These are phyloP conservation scores for Rhabditoides inermis DNA, from an alignment of 2,888 invertebrate genomes.

Conservation along the genomic window DNA sequence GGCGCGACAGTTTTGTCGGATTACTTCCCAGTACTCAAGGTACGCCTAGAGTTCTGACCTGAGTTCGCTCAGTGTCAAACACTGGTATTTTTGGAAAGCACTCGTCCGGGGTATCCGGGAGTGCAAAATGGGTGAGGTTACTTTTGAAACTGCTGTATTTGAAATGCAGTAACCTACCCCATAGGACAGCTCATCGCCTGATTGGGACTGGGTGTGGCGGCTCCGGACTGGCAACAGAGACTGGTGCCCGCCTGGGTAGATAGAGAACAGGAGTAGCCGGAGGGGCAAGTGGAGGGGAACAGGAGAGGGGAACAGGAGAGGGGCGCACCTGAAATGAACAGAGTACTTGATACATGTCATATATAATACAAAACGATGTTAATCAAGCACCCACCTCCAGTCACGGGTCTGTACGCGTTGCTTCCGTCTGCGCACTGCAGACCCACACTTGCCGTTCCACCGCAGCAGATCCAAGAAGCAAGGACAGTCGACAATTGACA, in stretches of 20 bases:
- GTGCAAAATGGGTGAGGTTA: too few relatives aligned
- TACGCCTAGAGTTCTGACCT: too few relatives aligned
- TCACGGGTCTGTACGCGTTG: slow-evolving; percentile 39
- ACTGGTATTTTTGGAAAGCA: too few relatives aligned
- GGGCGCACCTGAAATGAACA: not conserved
- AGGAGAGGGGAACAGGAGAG: slow-evolving; percentile 16
- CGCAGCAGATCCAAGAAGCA: slow-evolving; percentile 44
- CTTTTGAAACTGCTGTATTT: too few relatives aligned
- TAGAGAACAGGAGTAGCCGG: slow-evolving; percentile 37
- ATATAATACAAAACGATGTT: not conserved
- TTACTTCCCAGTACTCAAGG: too few relatives aligned
- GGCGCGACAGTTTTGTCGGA: too few relatives aligned
- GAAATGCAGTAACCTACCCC: too few relatives aligned
- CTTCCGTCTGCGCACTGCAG: slow-evolving; percentile 43
- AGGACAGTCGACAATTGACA: slow-evolving; percentile 40
- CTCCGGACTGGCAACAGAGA: too few relatives aligned
- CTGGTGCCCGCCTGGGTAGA: slow-evolving; percentile 20
- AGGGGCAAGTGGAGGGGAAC: slow-evolving; percentile 34
- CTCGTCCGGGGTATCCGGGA: too few relatives aligned
- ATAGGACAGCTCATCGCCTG: too few relatives aligned
- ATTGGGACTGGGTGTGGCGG: too few relatives aligned
- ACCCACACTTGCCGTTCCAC: slow-evolving; percentile 11
- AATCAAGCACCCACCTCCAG: slow-evolving; percentile 14
- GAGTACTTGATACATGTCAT: not conserved
- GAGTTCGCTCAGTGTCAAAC: too few relatives aligned